phyloP scores from a whole-genome alignment of 2,113 vertebrate genomes.

The Tyrannus savana region DNA sequence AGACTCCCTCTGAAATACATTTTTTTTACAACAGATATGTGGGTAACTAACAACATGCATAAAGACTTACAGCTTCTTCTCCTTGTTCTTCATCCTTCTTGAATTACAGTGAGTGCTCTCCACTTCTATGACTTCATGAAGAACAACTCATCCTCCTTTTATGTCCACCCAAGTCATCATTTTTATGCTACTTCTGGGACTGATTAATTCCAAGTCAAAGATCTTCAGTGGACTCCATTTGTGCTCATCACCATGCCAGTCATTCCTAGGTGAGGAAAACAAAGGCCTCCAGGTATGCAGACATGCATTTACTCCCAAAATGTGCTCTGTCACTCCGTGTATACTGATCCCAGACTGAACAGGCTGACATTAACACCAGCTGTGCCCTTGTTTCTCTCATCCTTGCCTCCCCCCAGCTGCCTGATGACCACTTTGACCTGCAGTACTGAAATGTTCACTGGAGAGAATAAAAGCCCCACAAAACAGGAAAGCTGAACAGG shows the following conservation, averaged over 20 bases:
- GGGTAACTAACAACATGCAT: neutral
- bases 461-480: neutral
- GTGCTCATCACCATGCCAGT: neutral
- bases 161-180: neutral
- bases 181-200: neutral
- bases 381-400: neutral
- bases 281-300: neutral
- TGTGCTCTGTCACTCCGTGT: neutral
- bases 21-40: neutral
- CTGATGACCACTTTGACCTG: neutral
- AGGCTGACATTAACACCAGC: neutral
- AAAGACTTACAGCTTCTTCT: neutral
- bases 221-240: neutral
- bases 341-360: neutral
- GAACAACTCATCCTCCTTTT: neutral
- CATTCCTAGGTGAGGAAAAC: neutral
- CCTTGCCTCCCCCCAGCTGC: neutral
- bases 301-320: neutral
- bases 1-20: neutral
- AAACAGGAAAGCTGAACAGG: neutral
- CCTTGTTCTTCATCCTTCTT: neutral
- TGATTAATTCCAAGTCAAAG: neutral
- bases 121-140: neutral
- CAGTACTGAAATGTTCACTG: neutral
- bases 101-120: neutral